Evolutionary conservation across 2,797 vertebrate species (phyloP), one percentile per base, ranked within the genome.

Genomic region (Adrianichthys oophorus): DNA sequence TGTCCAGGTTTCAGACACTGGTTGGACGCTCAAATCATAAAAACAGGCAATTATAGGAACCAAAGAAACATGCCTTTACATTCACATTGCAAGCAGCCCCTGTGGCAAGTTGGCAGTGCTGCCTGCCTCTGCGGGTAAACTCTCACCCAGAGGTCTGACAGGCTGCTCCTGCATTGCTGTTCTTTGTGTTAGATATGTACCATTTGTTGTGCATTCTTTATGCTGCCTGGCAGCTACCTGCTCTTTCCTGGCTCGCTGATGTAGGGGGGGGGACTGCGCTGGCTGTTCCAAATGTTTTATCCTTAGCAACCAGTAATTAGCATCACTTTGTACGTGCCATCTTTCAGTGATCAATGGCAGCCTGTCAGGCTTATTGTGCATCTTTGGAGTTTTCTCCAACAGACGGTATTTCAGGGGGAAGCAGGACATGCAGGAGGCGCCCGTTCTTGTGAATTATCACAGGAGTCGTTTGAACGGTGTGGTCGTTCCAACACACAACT

Each of bases 301-400:
- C 74, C 78, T 77, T 67, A 65, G 67, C 70, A 80, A 77, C 82
- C 71, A 80, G 69, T 70, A 80, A 83, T 84, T 83, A 84, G 68
- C 21, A 76, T 81, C 65, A 73, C 56, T 65, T 70, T 70, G 65
- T 76, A 69, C 59, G 65, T 46, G 42, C 65, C 53, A 52, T 49
- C 59, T 76, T 76, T 74, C 61, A 76, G 50, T 61, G 73, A 75
- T 73, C 68, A 72, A 65, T 54, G 52, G 64, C 65, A 55, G 57
- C 49, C 52, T 76, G 65, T 50, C 57, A 68, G 57, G 56, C 40
- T 41, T 8, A 48, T 59, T 61, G 24, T 76, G 41, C 24, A 29
- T 61, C 53, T 26, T 43, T 42, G 17, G 29, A 60, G 59, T 65
- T 69, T 55, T 54, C 60, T 41, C 24, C 32, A 59, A 0, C 16